Evolutionary conservation across 2,113 vertebrate genomes (phyloP), one percentile per base, ranked within the genome.

Genomic region (Microtus oregoni): DNA sequence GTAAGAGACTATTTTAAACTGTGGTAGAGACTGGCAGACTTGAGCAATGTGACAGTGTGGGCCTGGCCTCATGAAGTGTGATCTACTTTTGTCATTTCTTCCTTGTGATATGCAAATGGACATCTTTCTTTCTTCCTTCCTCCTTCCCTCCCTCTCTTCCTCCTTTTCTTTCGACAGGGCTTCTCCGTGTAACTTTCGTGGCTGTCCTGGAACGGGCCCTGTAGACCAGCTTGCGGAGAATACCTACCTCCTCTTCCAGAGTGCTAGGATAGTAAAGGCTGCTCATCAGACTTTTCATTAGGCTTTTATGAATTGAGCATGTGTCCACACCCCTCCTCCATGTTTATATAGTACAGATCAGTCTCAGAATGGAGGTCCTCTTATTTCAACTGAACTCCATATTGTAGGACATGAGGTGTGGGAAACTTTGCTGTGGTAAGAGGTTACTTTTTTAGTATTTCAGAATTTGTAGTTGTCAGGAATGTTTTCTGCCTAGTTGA

Each of bases 1-100:
- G 30, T n/a, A 87, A 83, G 89, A 65, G 35, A 89, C 7, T 91
- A 68, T 91, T 94, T 95, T 86, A 91, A 78, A 91, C n/a, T 55
- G 5, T 79, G 13, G 61, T 77, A 86, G 52, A 75, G n/a, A 87
- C 13, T 75, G n/a, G 35, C 38, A 83, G 11, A 50, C 75, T 95
- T 93, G 28, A 96, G 28, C 76, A 81, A 28, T 86, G 44, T 89
- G 86, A 81, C 77, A 86, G 0, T 35, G 10, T 87, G 28, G 52
- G 24, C 79, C 44, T 95, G 52, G 68, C 63, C 81, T 87, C 68
- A 68, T 86, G 38, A 52, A 86, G 22, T 72, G 5, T 28, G 44
- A 38, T 93, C 38, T 82, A n/a, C 78, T 67, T 92, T 82, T 83
- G 52, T 94, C n/a, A 89, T 91, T 78, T 47, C 50, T 26, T 87